These are phyloP conservation scores for Aphaenogaster rudis DNA, from an alignment of 1,140 invertebrate genomes.

Conservation along the genomic window DNA sequence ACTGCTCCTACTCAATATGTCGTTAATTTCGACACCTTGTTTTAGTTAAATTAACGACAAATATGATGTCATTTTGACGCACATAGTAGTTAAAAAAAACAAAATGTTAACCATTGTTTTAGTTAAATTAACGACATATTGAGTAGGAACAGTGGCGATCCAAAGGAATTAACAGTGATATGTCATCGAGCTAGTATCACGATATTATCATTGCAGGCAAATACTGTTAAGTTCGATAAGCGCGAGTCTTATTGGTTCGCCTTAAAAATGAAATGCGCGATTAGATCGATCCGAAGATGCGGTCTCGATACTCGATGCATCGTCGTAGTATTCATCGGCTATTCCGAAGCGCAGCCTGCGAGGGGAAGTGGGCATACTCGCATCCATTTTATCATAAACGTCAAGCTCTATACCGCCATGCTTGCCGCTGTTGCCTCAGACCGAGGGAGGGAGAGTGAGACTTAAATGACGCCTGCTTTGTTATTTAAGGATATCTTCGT, in stretches of 20 bases:
- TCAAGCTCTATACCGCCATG: neutral
- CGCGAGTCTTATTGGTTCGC: neutral
- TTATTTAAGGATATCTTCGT: slow-evolving; percentile 64
- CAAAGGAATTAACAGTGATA: too few relatives aligned
- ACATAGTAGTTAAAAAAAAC: too few relatives aligned
- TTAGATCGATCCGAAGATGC: neutral
- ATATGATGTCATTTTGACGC: too few relatives aligned
- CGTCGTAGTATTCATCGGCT: neutral
- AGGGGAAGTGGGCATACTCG: neutral
- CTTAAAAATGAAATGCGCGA: slow-evolving; percentile 5
- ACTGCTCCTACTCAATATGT: too few relatives aligned
- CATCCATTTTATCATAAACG: slow-evolving; percentile 41
- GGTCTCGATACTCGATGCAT: neutral
- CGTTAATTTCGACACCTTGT: too few relatives aligned
- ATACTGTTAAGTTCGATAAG: neutral
- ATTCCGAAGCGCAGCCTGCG: slow-evolving; percentile 5
- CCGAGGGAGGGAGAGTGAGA: slow-evolving; percentile 9
- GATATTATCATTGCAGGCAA: slow-evolving; percentile 11
- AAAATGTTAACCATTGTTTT: too few relatives aligned
- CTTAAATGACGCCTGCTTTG: slow-evolving; percentile 62
- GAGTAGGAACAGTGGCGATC: too few relatives aligned
- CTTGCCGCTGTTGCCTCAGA: neutral
- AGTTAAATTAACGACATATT: too few relatives aligned
- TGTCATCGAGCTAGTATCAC: neutral
- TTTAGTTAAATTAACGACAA: too few relatives aligned